Conservation (phyloP, 1,140 invertebrate species). For the Platorchestia sp. region DNA sequence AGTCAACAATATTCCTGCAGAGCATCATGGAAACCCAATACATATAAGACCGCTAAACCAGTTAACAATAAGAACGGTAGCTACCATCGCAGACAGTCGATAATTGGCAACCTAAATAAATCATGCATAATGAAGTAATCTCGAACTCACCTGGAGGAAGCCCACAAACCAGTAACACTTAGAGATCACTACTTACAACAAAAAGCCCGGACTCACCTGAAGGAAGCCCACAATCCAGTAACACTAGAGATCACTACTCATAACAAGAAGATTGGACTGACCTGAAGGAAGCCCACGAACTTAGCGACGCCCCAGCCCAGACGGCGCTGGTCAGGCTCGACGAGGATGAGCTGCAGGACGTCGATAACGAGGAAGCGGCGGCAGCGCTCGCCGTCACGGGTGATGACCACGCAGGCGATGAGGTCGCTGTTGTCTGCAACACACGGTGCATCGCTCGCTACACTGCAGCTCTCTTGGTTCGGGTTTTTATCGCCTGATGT, state of each 20-base stretch:
- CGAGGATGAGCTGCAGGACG: constrained; percentile 92
- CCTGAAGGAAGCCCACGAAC: constrained; percentile 79
- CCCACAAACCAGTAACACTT: too few relatives aligned
- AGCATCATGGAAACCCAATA: not conserved
- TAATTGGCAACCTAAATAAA: too few relatives aligned
- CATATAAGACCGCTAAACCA: too few relatives aligned
- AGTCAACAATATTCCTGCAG: too few relatives aligned
- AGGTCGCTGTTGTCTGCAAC: constrained; percentile 95
- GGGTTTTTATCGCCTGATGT: not conserved
- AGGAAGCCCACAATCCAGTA: constrained; percentile 80
- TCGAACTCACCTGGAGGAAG: constrained; percentile 74
- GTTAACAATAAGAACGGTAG: too few relatives aligned
- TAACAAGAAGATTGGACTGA: constrained; percentile 59
- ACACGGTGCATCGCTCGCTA: not conserved
- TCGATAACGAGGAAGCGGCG: constrained; percentile 96
- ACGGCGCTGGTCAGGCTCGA: constrained; percentile 93
- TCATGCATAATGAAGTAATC: too few relatives aligned
- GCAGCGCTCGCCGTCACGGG: constrained; percentile 81
- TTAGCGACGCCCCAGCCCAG: constrained; percentile 97
- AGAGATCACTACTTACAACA: too few relatives aligned
- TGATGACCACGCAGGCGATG: constrained; percentile 93
- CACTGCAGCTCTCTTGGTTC: not conserved
- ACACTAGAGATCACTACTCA: too few relatives aligned
- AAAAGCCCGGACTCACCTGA: constrained; percentile 73
- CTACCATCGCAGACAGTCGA: too few relatives aligned